Conservation (phyloP, 2,113 vertebrate species). For the Spea multiplicata region DNA sequence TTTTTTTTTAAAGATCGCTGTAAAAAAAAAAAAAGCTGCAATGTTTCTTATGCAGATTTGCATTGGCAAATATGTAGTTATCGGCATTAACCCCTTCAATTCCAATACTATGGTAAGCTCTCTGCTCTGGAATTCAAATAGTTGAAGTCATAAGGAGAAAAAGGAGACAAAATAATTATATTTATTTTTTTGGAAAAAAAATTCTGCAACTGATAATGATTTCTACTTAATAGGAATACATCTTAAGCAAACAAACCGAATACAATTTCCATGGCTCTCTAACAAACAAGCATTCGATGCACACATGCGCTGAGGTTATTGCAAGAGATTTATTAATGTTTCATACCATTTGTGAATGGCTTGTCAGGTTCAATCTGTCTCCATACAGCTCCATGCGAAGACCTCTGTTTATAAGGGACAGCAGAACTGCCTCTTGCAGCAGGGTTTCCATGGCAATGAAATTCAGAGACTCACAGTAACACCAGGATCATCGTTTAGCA, state of each 20-base stretch:
- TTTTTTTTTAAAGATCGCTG: too few relatives aligned
- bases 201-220: too few relatives aligned
- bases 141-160: too few relatives aligned
- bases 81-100: too few relatives aligned
- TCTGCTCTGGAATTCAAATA: too few relatives aligned
- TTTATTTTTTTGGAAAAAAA: too few relatives aligned
- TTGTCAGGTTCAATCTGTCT: constrained; percentile 45
- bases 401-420: constrained; percentile 22
- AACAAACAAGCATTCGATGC: neutral
- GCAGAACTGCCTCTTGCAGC: constrained; percentile 27
- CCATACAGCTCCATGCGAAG: constrained; percentile 2
- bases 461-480: constrained; percentile 18
- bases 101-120: too few relatives aligned
- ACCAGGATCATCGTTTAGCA: neutral
- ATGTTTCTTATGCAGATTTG: too few relatives aligned
- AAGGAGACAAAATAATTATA: too few relatives aligned
- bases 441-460: constrained; percentile 41
- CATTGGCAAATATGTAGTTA: too few relatives aligned
- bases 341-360: constrained; percentile 45
- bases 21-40: too few relatives aligned
- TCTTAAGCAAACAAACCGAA: neutral
- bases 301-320: neutral
- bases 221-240: too few relatives aligned
- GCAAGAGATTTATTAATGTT: constrained; percentile 46
- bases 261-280: neutral